These are phyloP conservation scores for Pheosia gnoma DNA, from an alignment of 2,888 invertebrate species.

Conservation along the genomic window DNA sequence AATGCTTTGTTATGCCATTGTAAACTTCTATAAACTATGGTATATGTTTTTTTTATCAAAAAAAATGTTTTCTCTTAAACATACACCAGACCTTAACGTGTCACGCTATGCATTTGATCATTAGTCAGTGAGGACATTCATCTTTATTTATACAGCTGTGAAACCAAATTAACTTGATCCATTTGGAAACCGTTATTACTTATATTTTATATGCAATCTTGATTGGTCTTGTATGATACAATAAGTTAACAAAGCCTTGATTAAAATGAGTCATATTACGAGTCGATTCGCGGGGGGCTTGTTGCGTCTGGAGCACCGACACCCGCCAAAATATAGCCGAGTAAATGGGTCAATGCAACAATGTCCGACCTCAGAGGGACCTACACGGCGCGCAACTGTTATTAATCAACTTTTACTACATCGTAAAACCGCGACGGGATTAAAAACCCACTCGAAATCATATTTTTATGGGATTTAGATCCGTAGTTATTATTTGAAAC, in stretches of 20 bases:
- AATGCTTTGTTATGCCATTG: too few species aligned
- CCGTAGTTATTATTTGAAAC: conserved; percentile 74
- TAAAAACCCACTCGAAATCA: conserved; percentile 76
- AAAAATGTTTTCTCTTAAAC: too few species aligned
- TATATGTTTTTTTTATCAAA: too few species aligned
- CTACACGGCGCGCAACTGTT: conserved; percentile 63
- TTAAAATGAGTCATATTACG: conserved; percentile 53
- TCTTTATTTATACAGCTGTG: conserved; percentile 1
- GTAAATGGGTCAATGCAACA: conserved; percentile 78
- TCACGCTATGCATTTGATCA: background rate
- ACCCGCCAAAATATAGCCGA: conserved; percentile 70
- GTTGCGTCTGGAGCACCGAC: conserved; percentile 67
- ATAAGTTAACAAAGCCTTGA: conserved; percentile 38
- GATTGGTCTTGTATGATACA: conserved; percentile 5
- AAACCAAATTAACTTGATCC: conserved; percentile 4
- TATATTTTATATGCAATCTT: background rate
- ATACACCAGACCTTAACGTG: background rate
- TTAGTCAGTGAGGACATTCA: background rate
- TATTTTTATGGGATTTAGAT: conserved; percentile 82
- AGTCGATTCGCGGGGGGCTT: conserved; percentile 48
- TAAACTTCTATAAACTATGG: too few species aligned
- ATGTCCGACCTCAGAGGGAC: conserved; percentile 66
- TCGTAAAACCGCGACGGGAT: conserved; percentile 79
- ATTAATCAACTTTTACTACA: conserved; percentile 80
- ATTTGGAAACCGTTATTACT: background rate